Conservation (phyloP, 1,140 invertebrate species). For the Rhyzopertha dominica region DNA sequence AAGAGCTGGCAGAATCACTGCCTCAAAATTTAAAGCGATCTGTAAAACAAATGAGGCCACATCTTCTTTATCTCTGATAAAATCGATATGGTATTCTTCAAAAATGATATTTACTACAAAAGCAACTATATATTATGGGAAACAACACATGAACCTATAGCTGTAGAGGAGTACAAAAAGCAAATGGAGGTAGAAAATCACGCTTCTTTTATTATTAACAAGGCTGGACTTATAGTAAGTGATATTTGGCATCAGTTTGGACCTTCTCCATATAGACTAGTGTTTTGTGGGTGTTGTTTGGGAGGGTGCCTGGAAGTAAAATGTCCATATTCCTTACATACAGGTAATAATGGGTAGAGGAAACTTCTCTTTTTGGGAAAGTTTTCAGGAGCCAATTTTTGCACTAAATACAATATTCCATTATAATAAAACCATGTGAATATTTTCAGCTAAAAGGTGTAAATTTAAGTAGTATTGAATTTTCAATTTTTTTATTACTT, state of each 20-base stretch:
- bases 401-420: too few relatives aligned
- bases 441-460: too few relatives aligned
- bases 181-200: constrained; percentile 3
- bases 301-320: constrained; percentile 11
- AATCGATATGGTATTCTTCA: constrained; percentile 6
- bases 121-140: constrained; percentile 7
- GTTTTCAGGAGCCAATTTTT: too few relatives aligned
- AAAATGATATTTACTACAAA: constrained; percentile 4
- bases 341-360: too few relatives aligned
- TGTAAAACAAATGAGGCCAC: constrained; percentile 5
- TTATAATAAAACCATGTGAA: too few relatives aligned
- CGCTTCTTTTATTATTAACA: constrained; percentile 1
- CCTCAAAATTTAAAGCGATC: constrained; percentile 11
- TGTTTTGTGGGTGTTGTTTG: constrained; percentile 5
- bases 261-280: constrained; percentile 4
- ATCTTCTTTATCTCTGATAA: constrained; percentile 11
- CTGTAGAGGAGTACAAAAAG: constrained; percentile 7
- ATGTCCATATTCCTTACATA: constrained; percentile 1
- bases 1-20: constrained; percentile 11
- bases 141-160: constrained; percentile 5
- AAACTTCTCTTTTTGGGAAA: too few relatives aligned
- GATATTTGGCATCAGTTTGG: constrained; percentile 6
- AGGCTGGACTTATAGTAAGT: constrained; percentile 5
- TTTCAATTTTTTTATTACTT: too few relatives aligned
- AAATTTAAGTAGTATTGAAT: too few relatives aligned